phyloP scores from a whole-genome alignment of 1,140 invertebrate genomes.

The Drosophila lacertosa region DNA sequence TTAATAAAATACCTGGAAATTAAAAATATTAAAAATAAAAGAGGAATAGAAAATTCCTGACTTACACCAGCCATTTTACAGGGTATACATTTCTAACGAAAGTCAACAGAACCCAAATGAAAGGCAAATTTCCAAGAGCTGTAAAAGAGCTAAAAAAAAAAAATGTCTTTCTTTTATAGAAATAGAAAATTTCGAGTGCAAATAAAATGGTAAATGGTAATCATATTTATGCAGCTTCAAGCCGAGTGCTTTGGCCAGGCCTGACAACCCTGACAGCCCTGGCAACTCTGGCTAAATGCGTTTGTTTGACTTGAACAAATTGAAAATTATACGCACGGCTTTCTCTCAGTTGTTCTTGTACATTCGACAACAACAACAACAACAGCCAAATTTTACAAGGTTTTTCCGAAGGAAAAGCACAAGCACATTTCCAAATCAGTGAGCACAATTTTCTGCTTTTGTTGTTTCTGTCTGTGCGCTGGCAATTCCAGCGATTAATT shows the following conservation, averaged over 20 bases:
- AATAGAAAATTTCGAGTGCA: constrained; percentile 29
- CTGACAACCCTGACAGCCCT: constrained; percentile 4
- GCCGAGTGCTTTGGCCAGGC: constrained; percentile 52
- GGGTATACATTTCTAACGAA: constrained; percentile 15
- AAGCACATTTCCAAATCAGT: constrained; percentile 75
- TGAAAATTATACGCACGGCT: constrained; percentile 76
- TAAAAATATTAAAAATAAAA: too few relatives aligned
- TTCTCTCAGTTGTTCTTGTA: constrained; percentile 55
- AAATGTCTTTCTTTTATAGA: too few relatives aligned
- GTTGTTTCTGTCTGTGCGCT: constrained; percentile 50
- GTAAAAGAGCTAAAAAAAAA: not conserved
- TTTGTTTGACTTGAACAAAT: constrained; percentile 81
- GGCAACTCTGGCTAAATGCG: constrained; percentile 44
- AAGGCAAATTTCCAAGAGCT: constrained; percentile 60
- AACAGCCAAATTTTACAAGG: constrained; percentile 67
- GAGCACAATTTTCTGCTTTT: constrained; percentile 81
- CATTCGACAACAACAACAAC: constrained; percentile 59
- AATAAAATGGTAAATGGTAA: constrained; percentile 71
- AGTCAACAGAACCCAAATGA: constrained; percentile 45
- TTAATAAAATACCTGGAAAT: too few relatives aligned
- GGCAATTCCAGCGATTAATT: constrained; percentile 64
- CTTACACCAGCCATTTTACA: not conserved
- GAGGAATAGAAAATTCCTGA: too few relatives aligned
- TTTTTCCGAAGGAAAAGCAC: constrained; percentile 20
- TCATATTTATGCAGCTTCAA: constrained; percentile 71